Conservation (phyloP, 2,113 vertebrate genomes). For the Mobula hypostoma region DNA sequence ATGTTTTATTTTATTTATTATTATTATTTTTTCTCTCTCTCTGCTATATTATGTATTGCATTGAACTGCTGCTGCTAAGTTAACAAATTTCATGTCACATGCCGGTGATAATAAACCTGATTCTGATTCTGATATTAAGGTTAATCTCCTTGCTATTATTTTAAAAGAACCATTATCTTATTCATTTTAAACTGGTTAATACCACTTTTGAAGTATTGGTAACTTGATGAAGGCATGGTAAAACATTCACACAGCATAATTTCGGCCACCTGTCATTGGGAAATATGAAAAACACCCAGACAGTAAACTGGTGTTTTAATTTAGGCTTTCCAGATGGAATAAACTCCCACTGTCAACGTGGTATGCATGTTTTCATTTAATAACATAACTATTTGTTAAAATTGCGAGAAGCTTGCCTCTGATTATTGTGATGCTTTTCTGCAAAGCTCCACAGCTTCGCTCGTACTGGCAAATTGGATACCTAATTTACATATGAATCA, state of each 20-base stretch:
- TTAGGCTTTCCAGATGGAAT: neutral
- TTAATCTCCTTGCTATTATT: neutral
- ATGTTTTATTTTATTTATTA: too few relatives aligned
- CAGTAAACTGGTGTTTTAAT: neutral
- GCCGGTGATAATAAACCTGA: too few relatives aligned
- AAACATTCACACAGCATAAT: neutral
- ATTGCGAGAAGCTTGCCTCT: neutral
- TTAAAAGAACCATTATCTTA: neutral
- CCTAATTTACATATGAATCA: neutral
- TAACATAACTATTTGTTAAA: neutral
- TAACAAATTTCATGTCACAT: too few relatives aligned
- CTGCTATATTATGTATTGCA: too few relatives aligned
- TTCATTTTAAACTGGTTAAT: neutral
- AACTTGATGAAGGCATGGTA: neutral
- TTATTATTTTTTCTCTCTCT: too few relatives aligned
- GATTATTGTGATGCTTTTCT: neutral
- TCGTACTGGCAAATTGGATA: neutral
- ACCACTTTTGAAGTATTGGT: neutral
- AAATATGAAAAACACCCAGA: neutral
- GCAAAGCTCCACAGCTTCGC: neutral
- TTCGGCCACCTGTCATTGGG: neutral
- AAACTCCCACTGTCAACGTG: neutral
- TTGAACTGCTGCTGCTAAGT: too few relatives aligned
- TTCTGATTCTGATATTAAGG: too few relatives aligned
- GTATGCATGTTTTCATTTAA: neutral